A percentile compares a stretch with the other conserved stretches of the same genome.
Conservation (phyloP, 2,113 vertebrate species). For the Gymnorhina tibicen region DNA sequence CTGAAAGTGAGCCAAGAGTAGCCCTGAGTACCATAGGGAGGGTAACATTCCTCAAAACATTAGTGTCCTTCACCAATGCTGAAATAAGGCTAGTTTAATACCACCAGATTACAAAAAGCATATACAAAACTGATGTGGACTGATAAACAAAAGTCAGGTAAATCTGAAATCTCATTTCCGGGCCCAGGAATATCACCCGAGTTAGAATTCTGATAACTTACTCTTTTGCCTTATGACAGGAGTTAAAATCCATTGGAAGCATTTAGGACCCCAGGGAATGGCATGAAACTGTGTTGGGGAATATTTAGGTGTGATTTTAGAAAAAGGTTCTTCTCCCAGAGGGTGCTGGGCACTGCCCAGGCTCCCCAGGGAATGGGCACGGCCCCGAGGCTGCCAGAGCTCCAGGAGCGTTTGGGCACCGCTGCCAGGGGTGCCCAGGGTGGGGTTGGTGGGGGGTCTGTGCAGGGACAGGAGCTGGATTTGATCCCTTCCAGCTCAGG, state of each 20-base stretch:
- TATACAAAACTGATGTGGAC: background rate
- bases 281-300: background rate
- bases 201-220: background rate
- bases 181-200: background rate
- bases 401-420: fast-evolving
- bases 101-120: background rate
- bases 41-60: background rate
- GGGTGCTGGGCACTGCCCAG: background rate
- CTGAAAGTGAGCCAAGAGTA: background rate
- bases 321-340: background rate
- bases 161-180: background rate
- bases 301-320: background rate
- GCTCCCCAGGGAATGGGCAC: background rate
- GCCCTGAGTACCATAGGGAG: background rate
- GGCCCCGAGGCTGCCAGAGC: background rate
- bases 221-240: background rate
- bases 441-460: background rate
- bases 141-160: background rate
- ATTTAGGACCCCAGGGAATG: background rate
- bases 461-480: fast-evolving
- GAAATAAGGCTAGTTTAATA: background rate
- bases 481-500: background rate
- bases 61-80: background rate
- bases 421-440: fast-evolving
- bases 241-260: background rate